phyloP scores from a whole-genome alignment of 2,113 vertebrate species.

The Centrocercus urophasianus region DNA sequence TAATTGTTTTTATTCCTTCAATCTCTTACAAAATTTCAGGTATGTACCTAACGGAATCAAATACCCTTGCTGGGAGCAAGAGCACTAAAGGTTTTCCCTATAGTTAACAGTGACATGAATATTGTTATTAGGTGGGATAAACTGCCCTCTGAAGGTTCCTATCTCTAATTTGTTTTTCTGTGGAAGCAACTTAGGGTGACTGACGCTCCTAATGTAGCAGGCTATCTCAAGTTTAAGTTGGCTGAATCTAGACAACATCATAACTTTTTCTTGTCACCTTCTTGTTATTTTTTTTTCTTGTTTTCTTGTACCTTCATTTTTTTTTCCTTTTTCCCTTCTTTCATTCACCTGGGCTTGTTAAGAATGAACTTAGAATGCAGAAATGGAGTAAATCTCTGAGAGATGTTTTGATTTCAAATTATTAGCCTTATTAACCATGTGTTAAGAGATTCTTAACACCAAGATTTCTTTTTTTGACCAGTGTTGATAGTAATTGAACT shows the following conservation, averaged over 20 bases:
- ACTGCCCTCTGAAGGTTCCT: not conserved
- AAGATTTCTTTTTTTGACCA: not conserved
- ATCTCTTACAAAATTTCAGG: not conserved
- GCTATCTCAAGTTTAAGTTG: not conserved
- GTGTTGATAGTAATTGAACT: not conserved
- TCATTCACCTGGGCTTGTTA: not conserved
- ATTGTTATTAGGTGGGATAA: not conserved
- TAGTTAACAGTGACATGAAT: not conserved
- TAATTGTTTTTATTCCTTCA: not conserved
- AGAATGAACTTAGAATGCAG: not conserved
- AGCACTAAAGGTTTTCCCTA: not conserved
- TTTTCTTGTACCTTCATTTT: not conserved
- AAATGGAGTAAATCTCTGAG: not conserved
- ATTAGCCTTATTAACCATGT: not conserved
- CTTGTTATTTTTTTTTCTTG: not conserved
- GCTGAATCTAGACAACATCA: not conserved
- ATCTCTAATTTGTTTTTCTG: not conserved
- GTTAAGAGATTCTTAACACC: too few relatives aligned
- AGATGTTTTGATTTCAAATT: not conserved
- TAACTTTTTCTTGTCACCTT: not conserved
- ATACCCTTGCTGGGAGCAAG: not conserved
- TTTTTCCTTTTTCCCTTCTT: rapidly evolving
- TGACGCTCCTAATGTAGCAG: constrained; percentile 1
- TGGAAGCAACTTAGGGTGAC: not conserved
- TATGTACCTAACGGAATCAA: not conserved